Conservation (phyloP, 2,797 vertebrate genomes). For the Cyclopterus lumpus region DNA sequence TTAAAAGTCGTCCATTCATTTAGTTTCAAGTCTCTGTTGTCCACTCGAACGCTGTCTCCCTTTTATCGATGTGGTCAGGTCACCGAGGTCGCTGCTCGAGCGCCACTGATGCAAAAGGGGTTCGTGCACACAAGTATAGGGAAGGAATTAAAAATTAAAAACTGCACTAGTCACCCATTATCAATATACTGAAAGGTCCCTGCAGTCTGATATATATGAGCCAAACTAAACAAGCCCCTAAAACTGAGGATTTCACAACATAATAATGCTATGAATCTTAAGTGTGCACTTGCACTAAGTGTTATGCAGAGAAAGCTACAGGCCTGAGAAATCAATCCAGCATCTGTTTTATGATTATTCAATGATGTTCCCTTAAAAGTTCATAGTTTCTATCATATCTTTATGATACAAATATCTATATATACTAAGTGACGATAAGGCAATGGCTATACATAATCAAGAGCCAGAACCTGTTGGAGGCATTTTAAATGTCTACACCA, state of each 20-base stretch:
- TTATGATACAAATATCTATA: not conserved
- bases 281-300: not conserved
- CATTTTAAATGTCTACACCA: not conserved
- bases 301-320: not conserved
- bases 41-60: not conserved
- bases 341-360: not conserved
- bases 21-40: not conserved
- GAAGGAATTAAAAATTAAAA: not conserved
- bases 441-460: not conserved
- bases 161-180: not conserved
- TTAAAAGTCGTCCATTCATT: not conserved
- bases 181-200: slow-evolving; percentile 8
- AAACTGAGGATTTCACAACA: not conserved
- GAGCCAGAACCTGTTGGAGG: not conserved
- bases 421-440: not conserved
- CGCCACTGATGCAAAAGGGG: not conserved
- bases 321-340: not conserved
- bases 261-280: not conserved
- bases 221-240: not conserved
- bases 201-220: not conserved
- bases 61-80: slow-evolving; percentile 1
- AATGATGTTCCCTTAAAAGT: not conserved
- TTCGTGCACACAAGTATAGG: not conserved
- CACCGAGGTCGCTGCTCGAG: not conserved
- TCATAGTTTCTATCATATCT: not conserved